Conservation (phyloP, 2,797 vertebrate species). For the Rhinichthys osculus region DNA sequence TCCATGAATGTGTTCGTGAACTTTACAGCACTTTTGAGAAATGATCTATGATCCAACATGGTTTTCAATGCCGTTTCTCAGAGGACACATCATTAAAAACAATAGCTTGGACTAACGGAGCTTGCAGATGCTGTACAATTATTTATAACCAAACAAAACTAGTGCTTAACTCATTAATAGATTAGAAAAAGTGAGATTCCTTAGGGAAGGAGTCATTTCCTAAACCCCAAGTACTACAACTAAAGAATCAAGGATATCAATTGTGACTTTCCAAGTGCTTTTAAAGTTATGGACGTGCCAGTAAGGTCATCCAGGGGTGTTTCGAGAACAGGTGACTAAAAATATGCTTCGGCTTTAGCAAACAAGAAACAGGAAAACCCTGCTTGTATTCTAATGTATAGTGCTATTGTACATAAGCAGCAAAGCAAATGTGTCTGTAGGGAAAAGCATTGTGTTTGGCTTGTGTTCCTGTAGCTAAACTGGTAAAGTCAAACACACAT, state of each 20-base stretch:
- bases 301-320: not conserved
- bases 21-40: slow-evolving; percentile 4
- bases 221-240: not conserved
- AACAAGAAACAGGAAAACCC: slow-evolving; percentile 42
- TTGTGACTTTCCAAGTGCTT: not conserved
- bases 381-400: slow-evolving; percentile 11
- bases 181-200: not conserved
- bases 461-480: not conserved
- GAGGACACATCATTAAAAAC: slow-evolving; percentile 7
- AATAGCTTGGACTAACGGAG: not conserved
- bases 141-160: not conserved
- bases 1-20: not conserved
- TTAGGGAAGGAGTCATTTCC: not conserved
- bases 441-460: slow-evolving; percentile 17
- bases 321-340: not conserved
- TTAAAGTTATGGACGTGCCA: not conserved
- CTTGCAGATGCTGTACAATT: not conserved
- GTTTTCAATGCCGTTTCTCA: not conserved
- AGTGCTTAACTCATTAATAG: not conserved
- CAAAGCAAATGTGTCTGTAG: not conserved
- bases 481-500: not conserved
- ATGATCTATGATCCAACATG: not conserved
- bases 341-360: not conserved
- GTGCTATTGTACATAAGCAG: slow-evolving; percentile 17
- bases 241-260: not conserved